Evolutionary conservation across 1,140 invertebrate species (phyloP), one percentile per base, ranked within the genome.

Genomic region (Eulimnadia texana): DNA sequence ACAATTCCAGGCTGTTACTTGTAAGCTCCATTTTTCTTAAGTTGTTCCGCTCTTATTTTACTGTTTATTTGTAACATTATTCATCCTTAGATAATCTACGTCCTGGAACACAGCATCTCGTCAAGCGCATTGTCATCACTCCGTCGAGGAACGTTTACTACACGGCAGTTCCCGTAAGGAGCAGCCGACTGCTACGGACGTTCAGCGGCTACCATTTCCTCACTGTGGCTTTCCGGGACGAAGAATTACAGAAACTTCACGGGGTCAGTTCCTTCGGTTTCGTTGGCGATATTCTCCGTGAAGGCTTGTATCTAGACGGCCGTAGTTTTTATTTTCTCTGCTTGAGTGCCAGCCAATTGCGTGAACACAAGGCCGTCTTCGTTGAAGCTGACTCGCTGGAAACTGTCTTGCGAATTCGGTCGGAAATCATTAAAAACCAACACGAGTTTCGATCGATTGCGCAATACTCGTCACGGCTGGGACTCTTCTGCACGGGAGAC

Each of bases 401-500:
- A 1, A 27, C 13, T 20, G 52, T 22, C 3, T 11, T 13, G 1
- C 22, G 20, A 54, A 23, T 54, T 23, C 52, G 52, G 3, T 22
- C 52, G 13, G 22, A 20, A 20, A 54, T 54, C 52, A 22, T 54
- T 54, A 13, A 13, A 1, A 54, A 54, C 25, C 52, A 13, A 27
- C 16, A 11, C 11, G 22, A 22, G 13, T 54, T 54, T 27, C 13
- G 22, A 16, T 54, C 52, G 22, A 20, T 54, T 2, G 52, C 52
- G 13, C 52, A 54, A 20, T 54, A 54, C 20, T 54, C 52, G 1
- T 54, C 52, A 22, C 11, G 52, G 20, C 52, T 54, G 11, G 52
- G 52, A 22, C 52, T 54, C 52, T 54, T 54, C 52, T 54, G 52
- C 25, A 54, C 52, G 52, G 22, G 22, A 23, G 52, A 16, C 13